Evolutionary conservation across 2,797 vertebrate genomes (phyloP).

Genomic region (Limosa lapponica): DNA sequence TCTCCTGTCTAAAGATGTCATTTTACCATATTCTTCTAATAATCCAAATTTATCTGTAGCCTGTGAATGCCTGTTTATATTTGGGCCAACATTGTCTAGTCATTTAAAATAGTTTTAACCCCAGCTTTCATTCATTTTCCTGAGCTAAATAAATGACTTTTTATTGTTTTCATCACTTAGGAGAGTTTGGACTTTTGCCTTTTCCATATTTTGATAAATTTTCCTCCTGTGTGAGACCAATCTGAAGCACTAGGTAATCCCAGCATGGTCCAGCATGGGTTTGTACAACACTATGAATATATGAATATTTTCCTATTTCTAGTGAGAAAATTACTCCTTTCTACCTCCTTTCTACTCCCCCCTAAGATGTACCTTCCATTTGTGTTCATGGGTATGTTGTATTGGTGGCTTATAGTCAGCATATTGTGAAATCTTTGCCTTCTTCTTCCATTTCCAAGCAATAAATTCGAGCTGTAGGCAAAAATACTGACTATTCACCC

Average conservation of each 20-base stretch:
- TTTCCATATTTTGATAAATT: background rate
- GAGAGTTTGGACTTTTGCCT: accelerated
- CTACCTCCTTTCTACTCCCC: too few species aligned
- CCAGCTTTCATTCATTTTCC: background rate
- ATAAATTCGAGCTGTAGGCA: background rate
- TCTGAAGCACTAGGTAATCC: background rate
- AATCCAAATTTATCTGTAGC: background rate
- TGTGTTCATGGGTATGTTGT: background rate
- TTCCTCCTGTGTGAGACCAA: background rate
- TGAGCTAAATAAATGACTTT: background rate
- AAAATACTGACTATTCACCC: background rate
- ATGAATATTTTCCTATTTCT: background rate
- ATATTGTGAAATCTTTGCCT: background rate
- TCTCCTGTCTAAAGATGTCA: background rate
- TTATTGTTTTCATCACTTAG: background rate
- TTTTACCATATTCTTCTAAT: background rate
- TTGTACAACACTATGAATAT: background rate
- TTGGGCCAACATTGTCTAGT: background rate
- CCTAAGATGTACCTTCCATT: background rate
- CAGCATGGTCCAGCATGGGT: background rate
- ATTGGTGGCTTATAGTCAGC: background rate
- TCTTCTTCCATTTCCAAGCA: background rate
- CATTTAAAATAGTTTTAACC: background rate
- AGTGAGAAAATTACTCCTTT: background rate
- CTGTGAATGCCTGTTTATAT: background rate